Percentiles rank a stretch among this genome's conserved stretches.
These are phyloP conservation scores for Rynchops niger DNA, from an alignment of 2,113 vertebrate species.

Conservation along the genomic window DNA sequence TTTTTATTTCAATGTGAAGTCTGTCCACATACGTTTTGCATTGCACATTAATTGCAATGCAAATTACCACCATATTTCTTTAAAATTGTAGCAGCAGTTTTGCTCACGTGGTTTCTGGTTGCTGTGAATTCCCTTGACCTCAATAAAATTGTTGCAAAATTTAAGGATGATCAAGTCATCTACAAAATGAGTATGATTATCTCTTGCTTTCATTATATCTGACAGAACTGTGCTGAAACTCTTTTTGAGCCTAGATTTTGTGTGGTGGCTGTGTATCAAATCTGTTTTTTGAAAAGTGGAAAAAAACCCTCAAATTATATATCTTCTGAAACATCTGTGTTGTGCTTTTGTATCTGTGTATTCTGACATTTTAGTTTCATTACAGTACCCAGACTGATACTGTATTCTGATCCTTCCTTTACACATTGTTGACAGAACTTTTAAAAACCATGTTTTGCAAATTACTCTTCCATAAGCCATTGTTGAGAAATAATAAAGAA, in stretches of 20 bases:
- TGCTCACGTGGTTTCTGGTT: background rate
- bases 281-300: background rate
- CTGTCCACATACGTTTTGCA: background rate
- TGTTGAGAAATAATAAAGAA: background rate
- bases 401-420: background rate
- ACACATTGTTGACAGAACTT: background rate
- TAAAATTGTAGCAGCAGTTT: background rate
- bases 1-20: background rate
- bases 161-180: background rate
- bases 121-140: background rate
- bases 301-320: fast-evolving
- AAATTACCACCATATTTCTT: background rate
- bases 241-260: background rate
- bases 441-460: background rate
- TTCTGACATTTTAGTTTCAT: background rate
- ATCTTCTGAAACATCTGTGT: background rate
- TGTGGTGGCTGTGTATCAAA: background rate
- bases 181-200: background rate
- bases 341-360: background rate
- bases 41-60: background rate
- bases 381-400: background rate
- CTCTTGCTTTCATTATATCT: background rate
- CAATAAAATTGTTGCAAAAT: background rate
- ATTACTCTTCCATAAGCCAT: background rate
- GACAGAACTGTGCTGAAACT: background rate